Conservation (phyloP, 2,888 invertebrate species). For the Gastracanthus pulcherrimus region DNA sequence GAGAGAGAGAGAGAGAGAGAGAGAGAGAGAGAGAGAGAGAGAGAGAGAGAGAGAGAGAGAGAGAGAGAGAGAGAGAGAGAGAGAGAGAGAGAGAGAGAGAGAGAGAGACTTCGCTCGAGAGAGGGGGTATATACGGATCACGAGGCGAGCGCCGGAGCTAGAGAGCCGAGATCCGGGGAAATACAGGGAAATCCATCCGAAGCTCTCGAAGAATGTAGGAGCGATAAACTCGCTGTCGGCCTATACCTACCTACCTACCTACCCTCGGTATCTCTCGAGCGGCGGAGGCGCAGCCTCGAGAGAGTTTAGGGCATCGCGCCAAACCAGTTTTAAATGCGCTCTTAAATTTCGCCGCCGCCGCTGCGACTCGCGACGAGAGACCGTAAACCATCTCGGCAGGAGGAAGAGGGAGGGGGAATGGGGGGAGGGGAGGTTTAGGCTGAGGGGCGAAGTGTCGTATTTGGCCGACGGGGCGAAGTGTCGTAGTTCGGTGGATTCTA, state of each 20-base stretch:
- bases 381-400: constrained; percentile 74
- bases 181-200: constrained; percentile 74
- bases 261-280: constrained; percentile 31
- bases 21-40: too few species aligned
- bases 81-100: too few species aligned
- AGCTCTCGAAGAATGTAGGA: constrained; percentile 75
- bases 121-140: too few species aligned
- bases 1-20: too few species aligned
- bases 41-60: too few species aligned
- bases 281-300: constrained; percentile 62
- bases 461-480: too few species aligned
- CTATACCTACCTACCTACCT: not conserved
- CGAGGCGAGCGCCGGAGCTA: constrained; percentile 24
- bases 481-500: too few species aligned
- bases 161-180: constrained; percentile 59
- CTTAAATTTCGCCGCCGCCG: constrained; percentile 76
- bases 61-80: too few species aligned
- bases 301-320: constrained; percentile 77
- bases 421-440: too few species aligned
- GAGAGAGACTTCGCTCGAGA: too few species aligned
- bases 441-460: too few species aligned
- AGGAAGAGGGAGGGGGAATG: not conserved
- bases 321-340: constrained; percentile 78
- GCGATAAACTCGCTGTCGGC: constrained; percentile 75
- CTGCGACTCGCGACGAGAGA: constrained; percentile 58